These are phyloP conservation scores for Luidia sarsii DNA, from an alignment of 53 echinoderm and acorn worm genomes.

Conservation along the genomic window DNA sequence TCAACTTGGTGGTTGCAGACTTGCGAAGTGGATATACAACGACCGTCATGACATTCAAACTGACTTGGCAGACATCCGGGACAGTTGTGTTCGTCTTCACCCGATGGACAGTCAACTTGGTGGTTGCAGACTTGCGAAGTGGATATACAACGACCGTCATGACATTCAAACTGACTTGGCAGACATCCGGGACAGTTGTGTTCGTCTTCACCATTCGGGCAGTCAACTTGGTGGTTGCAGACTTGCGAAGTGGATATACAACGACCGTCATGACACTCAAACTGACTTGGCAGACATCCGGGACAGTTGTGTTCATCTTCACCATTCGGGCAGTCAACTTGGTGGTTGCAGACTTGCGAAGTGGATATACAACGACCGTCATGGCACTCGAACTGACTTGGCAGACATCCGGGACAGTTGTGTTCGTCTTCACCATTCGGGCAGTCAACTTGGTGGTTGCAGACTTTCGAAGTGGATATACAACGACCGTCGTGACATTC, in stretches of 20 bases:
- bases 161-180: neutral
- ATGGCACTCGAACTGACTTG: conserved; percentile 20
- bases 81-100: conserved; percentile 39
- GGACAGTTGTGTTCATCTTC: conserved; percentile 31
- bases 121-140: conserved; percentile 30
- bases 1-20: conserved; percentile 36
- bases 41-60: conserved; percentile 6
- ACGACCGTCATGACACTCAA: conserved; percentile 1
- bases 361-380: conserved; percentile 16
- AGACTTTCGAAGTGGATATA: neutral
- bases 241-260: conserved; percentile 31
- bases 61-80: neutral
- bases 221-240: conserved; percentile 41
- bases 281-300: neutral
- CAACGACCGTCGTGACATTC: conserved; percentile 9
- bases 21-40: conserved; percentile 29
- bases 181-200: neutral
- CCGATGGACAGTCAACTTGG: conserved; percentile 28
- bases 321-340: conserved; percentile 17
- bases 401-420: conserved; percentile 3
- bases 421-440: conserved; percentile 11
- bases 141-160: conserved; percentile 6
- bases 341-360: conserved; percentile 12
- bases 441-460: conserved; percentile 12
- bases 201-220: conserved; percentile 50